These are phyloP conservation scores for Monomorium pharaonis DNA, from an alignment of 1,140 invertebrate genomes.

Conservation along the genomic window DNA sequence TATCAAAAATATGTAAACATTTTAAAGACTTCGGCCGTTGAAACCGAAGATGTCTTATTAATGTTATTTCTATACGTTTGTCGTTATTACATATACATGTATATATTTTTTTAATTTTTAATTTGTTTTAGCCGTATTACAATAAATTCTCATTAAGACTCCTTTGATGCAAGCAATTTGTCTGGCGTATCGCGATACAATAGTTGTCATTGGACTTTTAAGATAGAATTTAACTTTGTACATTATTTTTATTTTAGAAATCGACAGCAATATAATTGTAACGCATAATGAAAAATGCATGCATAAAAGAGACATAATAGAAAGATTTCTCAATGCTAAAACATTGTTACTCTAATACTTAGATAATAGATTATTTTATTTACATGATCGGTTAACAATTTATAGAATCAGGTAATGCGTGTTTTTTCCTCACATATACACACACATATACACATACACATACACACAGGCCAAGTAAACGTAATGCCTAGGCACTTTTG, in stretches of 20 bases:
- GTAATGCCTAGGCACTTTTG: constrained; percentile 46
- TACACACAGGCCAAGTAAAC: constrained; percentile 4
- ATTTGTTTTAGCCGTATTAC: neutral
- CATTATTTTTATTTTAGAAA: constrained; percentile 7
- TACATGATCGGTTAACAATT: constrained; percentile 72
- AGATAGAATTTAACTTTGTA: neutral
- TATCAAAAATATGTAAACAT: constrained; percentile 22
- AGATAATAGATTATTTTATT: constrained; percentile 77
- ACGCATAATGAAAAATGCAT: constrained; percentile 7
- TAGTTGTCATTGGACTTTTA: too few relatives aligned
- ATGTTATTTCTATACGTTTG: constrained; percentile 16
- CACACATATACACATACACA: too few relatives aligned
- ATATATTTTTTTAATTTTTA: constrained; percentile 24
- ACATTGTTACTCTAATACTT: constrained; percentile 62
- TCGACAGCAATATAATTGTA: neutral
- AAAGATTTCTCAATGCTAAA: constrained; percentile 60
- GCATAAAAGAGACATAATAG: constrained; percentile 43
- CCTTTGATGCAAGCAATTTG: neutral
- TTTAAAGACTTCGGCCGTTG: neutral
- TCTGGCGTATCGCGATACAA: neutral
- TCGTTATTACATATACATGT: neutral
- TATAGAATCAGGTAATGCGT: constrained; percentile 74
- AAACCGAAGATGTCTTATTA: constrained; percentile 5
- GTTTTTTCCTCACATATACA: constrained; percentile 43
- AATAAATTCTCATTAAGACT: constrained; percentile 9